Evolutionary conservation across 2,888 invertebrate genomes (phyloP), one percentile per base, ranked within the genome.

Genomic region (Tiliacea citrago): DNA sequence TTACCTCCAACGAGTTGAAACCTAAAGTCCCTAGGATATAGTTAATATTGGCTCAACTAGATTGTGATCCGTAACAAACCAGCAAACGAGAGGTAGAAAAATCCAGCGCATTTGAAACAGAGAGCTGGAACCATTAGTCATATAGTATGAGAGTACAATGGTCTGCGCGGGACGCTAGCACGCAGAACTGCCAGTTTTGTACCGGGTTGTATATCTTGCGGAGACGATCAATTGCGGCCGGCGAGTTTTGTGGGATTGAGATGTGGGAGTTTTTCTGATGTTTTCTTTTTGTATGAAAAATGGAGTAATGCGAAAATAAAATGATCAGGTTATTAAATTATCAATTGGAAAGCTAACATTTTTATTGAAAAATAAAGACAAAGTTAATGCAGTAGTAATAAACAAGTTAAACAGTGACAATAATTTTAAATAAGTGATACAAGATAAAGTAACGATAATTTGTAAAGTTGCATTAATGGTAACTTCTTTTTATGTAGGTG

Each of bases 181-280:
- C 69, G 69, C 75, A 67, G 82, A 85, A 83, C 79, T 75, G 85
- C 6, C 82, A 79, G 75, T 82, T 82, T 75, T 80, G 79, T 73
- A 45, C 39, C 24, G 60, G 71, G 63, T 66, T 73, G 79, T 82
- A 78, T 79, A 74, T 75, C 83, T 82, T 85, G 57, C 3, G 58
- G 82, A 73, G 75, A 78, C 35, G 79, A 76, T 82, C 82, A 83
- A 73, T 49, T 69, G 29, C 9, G 35, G 35, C 57, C 18, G 12
- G 6, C 29, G 13, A 67, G n/a, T 42, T 85, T 66, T 42, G 21
- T 13, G 2, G 6, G 21, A 63, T 68, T 67, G 18, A 73, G 60
- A 49, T 77, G 51, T 53, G 0, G 10, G 29, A 42, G 0, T 42
- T 73, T 35, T 63, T 53, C 6, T 1, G 1, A 8, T 24, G 21